Base-by-base conservation (phyloP, 2,113 vertebrate species). In the Salvelinus sp. region DNA sequence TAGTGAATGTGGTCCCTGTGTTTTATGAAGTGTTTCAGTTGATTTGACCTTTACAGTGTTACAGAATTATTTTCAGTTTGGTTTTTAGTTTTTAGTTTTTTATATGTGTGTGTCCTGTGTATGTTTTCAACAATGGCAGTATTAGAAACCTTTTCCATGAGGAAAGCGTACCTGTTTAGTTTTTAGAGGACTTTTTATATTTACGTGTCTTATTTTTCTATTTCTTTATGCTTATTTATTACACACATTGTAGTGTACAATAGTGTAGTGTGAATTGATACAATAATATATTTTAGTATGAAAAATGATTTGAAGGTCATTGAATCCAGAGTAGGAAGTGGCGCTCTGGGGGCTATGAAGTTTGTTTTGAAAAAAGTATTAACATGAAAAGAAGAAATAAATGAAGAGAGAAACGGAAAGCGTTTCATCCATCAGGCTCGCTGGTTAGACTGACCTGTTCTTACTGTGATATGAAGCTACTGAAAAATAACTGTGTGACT, bases 241-340 rank as follows among this genome's bases (percentile, higher is more conserved):
- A 96, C 96, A 97, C 95, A 95, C 95, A 95, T 95, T 96, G 96
- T 97, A 97, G 95, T 96, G 95, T 96, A 97, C 96, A 97, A 96
- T 96, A 96, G 93, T 96, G 95, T 97, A 96, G 96, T 96, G 95
- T 96, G 96, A 95, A 97, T 96, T 97, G 96, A 98, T 98, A 98
- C 96, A 44, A 44, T 97, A 98, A 96, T 97, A 98, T 97, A 97
- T 97, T 98, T 97, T 96, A 98, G 96, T 96, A 97, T 95, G 94
- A 97, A 98, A 93, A 98, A 95, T 89, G 38, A 44, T 44, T 44
- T 10, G 92, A 95, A 96, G 93, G 94, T 84, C 96, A 96, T 96
- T 82, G 80, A 94, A 94, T 95, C 73, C 94, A 95, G 95, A 94
- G 93, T 22, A 93, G 93, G 77, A 94, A 91, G 92, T 94, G 93